Evolutionary conservation across 2,113 vertebrate species (phyloP).

Genomic region (Xenotilapia caudafasciata): DNA sequence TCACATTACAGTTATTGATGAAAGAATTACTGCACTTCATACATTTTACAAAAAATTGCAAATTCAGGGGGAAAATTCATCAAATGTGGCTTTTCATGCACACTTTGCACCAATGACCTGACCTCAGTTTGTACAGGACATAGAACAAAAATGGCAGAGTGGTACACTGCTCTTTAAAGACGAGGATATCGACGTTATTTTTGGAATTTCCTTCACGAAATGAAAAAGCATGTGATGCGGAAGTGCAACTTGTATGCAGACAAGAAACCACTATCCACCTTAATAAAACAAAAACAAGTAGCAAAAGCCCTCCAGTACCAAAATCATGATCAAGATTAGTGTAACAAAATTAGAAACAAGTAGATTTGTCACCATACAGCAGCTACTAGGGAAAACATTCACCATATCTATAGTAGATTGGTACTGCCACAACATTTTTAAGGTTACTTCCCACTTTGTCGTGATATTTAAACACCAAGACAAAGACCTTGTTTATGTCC

Average conservation of each 20-base stretch:
- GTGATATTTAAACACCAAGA: not conserved
- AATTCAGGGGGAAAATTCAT: accelerated
- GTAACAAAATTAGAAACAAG: not conserved
- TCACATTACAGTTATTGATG: not conserved
- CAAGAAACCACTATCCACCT: not conserved
- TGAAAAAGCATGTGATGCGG: not conserved
- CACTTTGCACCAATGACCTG: not conserved
- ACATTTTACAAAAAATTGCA: not conserved
- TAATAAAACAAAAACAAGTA: not conserved
- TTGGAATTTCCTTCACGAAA: not conserved
- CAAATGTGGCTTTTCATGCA: not conserved
- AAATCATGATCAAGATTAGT: not conserved
- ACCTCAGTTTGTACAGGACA: not conserved
- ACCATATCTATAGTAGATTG: not conserved
- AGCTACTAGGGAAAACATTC: not conserved
- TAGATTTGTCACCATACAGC: not conserved
- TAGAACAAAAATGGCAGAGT: not conserved
- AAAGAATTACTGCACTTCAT: not conserved
- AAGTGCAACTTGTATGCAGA: not conserved
- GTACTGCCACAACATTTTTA: not conserved
- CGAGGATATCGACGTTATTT: not conserved
- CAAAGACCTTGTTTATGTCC: not conserved
- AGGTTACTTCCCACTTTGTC: not conserved
- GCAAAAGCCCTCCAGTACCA: not conserved
- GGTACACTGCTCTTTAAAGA: accelerated